phyloP scores from a whole-genome alignment of 2,797 vertebrate species.

The Microctenopoma steveboyesi region DNA sequence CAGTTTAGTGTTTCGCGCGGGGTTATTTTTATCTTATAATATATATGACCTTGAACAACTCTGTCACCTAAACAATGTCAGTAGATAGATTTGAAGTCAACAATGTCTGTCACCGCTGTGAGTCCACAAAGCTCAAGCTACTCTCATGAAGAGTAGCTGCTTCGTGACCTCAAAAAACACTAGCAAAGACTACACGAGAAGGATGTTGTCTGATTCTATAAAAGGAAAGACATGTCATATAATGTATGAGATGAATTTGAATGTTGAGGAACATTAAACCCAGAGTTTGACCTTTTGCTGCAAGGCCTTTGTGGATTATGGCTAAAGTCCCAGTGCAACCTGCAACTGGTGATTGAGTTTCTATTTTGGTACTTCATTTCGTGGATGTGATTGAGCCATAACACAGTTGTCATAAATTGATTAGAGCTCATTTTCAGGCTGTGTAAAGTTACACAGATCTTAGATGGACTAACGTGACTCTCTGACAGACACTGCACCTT shows the following conservation, averaged over 20 bases:
- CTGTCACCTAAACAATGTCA: conserved; percentile 39
- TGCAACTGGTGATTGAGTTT: conserved; percentile 56
- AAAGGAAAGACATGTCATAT: conserved; percentile 5
- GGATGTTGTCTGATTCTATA: not conserved
- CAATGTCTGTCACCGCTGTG: conserved; percentile 49
- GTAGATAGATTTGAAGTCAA: conserved; percentile 16
- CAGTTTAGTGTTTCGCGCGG: conserved; percentile 33
- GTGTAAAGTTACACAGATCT: conserved; percentile 37
- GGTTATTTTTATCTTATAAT: conserved; percentile 58
- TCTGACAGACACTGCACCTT: conserved; percentile 27
- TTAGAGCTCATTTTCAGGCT: conserved; percentile 44
- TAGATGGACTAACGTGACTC: conserved; percentile 18
- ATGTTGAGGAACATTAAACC: conserved; percentile 44
- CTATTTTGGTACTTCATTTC: conserved; percentile 69
- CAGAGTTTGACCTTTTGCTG: conserved; percentile 49
- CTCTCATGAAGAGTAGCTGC: conserved; percentile 2
- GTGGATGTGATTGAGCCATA: conserved; percentile 49
- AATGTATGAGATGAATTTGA: conserved; percentile 30
- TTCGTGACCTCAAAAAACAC: not conserved
- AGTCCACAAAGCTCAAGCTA: not conserved
- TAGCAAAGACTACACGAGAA: not conserved
- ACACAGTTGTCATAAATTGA: conserved; percentile 46
- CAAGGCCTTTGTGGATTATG: conserved; percentile 48
- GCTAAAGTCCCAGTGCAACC: conserved; percentile 35
- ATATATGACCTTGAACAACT: conserved; percentile 29